phyloP scores from a whole-genome alignment of 2,888 invertebrate genomes.

The Drosophila kambysellisi region DNA sequence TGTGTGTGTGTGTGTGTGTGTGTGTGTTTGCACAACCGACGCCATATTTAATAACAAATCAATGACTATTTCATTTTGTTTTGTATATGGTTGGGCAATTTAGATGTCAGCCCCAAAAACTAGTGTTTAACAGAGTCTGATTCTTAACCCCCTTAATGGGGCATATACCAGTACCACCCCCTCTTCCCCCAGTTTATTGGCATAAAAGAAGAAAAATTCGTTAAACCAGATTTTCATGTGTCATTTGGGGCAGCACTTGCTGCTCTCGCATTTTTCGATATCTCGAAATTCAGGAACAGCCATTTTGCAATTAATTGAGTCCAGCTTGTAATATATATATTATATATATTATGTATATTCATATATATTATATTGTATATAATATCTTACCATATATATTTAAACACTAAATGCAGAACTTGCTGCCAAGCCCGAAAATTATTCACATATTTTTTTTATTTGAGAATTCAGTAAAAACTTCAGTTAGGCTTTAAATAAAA shows the following conservation, averaged over 20 bases:
- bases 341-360: too few species aligned
- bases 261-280: background rate
- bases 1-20: slow-evolving; percentile 17
- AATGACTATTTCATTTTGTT: slow-evolving; percentile 68
- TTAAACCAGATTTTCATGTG: slow-evolving; percentile 33
- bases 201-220: slow-evolving; percentile 26
- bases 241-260: slow-evolving; percentile 16
- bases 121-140: slow-evolving; percentile 2
- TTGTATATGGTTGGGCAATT: slow-evolving; percentile 48
- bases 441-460: background rate
- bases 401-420: too few species aligned
- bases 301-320: background rate
- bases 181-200: background rate
- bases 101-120: slow-evolving; percentile 37
- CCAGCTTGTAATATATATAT: background rate
- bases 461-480: background rate
- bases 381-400: background rate
- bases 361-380: too few species aligned
- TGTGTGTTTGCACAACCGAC: slow-evolving; percentile 60
- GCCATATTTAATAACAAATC: slow-evolving; percentile 76
- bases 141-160: background rate
- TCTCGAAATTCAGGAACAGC: background rate
- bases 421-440: too few species aligned
- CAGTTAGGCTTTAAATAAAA: background rate
- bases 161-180: background rate